A percentile compares a stretch with the other conserved stretches of the same genome.
Conservation (phyloP, 2,113 vertebrate genomes). For the Pleuronectes platessa region DNA sequence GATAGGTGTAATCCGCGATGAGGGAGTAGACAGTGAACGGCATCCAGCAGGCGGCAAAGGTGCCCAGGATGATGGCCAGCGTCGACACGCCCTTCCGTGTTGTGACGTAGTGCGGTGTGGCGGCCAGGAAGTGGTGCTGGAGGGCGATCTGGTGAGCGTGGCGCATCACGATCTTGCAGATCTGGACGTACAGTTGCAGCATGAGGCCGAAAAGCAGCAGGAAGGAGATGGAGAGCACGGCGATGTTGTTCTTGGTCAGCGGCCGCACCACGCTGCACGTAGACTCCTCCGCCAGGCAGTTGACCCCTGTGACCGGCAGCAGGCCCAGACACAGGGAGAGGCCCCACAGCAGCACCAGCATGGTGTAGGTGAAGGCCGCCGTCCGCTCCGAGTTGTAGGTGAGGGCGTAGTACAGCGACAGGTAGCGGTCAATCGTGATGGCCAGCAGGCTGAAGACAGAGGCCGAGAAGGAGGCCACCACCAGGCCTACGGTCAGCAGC, state of each 20-base stretch:
- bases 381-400: conserved; percentile 98
- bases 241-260: conserved; percentile 97
- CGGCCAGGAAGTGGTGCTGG: conserved; percentile 98
- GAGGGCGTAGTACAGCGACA: conserved; percentile 97
- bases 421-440: conserved; percentile 98
- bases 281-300: conserved; percentile 93
- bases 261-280: conserved; percentile 97
- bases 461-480: conserved; percentile 98
- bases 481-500: conserved; percentile 93
- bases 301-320: conserved; percentile 94
- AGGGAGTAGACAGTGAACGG: conserved; percentile 97
- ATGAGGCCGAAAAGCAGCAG: conserved; percentile 97
- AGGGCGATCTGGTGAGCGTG: conserved; percentile 98
- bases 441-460: conserved; percentile 98
- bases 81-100: conserved; percentile 98
- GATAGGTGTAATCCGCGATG: conserved; percentile 97
- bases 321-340: conserved; percentile 93
- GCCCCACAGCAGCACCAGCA: conserved; percentile 95
- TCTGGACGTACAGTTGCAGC: conserved; percentile 98
- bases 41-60: conserved; percentile 99
- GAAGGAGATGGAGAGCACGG: conserved; percentile 94
- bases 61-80: conserved; percentile 97
- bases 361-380: conserved; percentile 95
- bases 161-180: conserved; percentile 98
- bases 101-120: conserved; percentile 98